Conservation (phyloP, 2,797 vertebrate genomes). For the Cuniculus paca region DNA sequence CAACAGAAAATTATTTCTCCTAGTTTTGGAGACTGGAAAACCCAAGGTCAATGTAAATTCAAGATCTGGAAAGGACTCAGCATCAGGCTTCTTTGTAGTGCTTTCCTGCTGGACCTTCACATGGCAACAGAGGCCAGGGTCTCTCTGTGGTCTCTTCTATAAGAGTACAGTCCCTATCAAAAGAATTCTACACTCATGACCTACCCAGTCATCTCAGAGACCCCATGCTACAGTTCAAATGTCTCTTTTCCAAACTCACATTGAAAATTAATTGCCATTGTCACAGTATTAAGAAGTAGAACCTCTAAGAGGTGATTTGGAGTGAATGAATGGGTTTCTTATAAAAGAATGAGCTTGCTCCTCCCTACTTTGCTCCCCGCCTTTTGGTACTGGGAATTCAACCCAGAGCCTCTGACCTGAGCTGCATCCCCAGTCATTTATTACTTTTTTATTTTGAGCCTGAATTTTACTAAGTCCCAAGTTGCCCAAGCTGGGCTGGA, state of each 20-base stretch:
- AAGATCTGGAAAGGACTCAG: background rate
- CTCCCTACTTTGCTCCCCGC: rapidly evolving
- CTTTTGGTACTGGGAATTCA: background rate
- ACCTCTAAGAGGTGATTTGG: background rate
- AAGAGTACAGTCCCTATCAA: background rate
- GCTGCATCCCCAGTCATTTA: background rate
- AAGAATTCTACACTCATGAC: no score
- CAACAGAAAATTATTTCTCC: background rate
- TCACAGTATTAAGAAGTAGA: background rate
- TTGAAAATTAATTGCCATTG: background rate
- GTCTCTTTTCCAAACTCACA: background rate
- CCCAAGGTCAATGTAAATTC: background rate
- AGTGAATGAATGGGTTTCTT: background rate
- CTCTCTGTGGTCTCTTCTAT: background rate
- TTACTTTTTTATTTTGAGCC: background rate
- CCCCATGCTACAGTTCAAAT: background rate
- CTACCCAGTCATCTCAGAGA: background rate
- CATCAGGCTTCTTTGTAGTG: background rate
- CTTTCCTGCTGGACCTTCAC: background rate
- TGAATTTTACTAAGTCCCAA: background rate
- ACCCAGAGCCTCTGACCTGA: background rate
- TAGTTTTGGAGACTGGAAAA: background rate
- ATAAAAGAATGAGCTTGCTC: background rate
- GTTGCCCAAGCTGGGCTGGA: background rate
- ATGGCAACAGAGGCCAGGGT: background rate